A percentile compares a stretch with the other conserved stretches of the same genome.
These are phyloP conservation scores for Hemaris fuciformis DNA, from an alignment of 2,888 invertebrate species.

Conservation along the genomic window DNA sequence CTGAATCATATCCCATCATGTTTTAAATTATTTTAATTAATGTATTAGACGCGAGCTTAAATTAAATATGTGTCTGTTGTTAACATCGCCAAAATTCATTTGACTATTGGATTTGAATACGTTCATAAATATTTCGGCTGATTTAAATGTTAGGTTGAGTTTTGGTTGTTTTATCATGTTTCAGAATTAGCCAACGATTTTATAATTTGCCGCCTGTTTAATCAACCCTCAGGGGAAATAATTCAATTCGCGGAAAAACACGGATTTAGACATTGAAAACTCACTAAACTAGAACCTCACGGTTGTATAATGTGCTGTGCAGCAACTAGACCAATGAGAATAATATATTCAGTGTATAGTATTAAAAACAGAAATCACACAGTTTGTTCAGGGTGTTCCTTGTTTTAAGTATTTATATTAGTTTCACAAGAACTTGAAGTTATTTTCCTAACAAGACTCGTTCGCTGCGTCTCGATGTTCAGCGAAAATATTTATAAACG, in stretches of 20 bases:
- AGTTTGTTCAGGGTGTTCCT: no score
- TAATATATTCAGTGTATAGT: no score
- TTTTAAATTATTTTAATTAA: neutral
- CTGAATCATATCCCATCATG: neutral
- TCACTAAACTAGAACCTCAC: neutral
- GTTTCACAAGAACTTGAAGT: no score
- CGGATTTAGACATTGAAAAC: neutral
- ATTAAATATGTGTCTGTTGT: neutral
- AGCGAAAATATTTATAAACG: neutral
- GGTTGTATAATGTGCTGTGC: neutral
- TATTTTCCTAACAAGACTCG: no score
- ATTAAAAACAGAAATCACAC: no score
- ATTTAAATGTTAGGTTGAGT: neutral
- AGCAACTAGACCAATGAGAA: no score
- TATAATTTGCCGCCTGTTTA: no score
- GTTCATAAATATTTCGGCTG: neutral
- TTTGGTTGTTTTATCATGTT: no score
- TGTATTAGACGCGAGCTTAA: conserved; percentile 2
- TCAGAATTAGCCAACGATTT: no score
- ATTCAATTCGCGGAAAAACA: neutral
- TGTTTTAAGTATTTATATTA: no score
- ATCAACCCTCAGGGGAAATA: neutral
- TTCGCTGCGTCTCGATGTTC: no score
- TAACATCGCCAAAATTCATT: neutral
- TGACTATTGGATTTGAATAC: neutral